Conservation (phyloP, 2,797 vertebrate species). For the Gymnodraco acuticeps region DNA sequence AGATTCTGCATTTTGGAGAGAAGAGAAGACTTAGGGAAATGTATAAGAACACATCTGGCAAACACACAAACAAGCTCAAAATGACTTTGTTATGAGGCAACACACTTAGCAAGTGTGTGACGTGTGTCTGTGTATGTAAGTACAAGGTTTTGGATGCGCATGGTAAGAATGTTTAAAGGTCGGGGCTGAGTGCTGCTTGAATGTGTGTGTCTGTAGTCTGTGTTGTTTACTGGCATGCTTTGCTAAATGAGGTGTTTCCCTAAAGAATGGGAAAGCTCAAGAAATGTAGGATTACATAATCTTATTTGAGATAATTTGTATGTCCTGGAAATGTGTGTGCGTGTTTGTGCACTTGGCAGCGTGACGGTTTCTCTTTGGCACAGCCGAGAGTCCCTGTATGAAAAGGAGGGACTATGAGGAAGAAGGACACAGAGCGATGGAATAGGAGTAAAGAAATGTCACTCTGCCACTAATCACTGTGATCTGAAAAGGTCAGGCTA, state of each 20-base stretch:
- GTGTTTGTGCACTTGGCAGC: conserved; percentile 24
- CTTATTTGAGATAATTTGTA: conserved; percentile 44
- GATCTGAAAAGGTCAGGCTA: conserved; percentile 78
- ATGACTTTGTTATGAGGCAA: conserved; percentile 44
- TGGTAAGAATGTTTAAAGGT: conserved; percentile 54
- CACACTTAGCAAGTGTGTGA: conserved; percentile 1
- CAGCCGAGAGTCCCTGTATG: conserved; percentile 28
- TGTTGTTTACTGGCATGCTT: conserved; percentile 62
- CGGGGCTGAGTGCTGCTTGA: conserved; percentile 61
- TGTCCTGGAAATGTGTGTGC: conserved; percentile 33
- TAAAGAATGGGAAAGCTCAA: conserved; percentile 47
- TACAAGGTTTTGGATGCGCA: conserved; percentile 28
- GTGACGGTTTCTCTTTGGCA: conserved; percentile 48
- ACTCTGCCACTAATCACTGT: conserved; percentile 72
- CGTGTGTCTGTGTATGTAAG: conserved; percentile 33
- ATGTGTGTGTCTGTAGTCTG: conserved; percentile 35
- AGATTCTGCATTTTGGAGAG: not conserved
- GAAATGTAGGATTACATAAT: conserved; percentile 44
- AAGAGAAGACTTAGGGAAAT: not conserved
- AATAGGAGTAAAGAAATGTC: conserved; percentile 75
- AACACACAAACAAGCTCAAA: conserved; percentile 34
- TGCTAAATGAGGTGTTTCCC: conserved; percentile 60
- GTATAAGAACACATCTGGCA: conserved; percentile 28
- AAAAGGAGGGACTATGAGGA: conserved; percentile 49
- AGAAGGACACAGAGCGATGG: conserved; percentile 46